Conservation (phyloP, 2,113 vertebrate genomes). For the Prionailurus bengalensis region DNA sequence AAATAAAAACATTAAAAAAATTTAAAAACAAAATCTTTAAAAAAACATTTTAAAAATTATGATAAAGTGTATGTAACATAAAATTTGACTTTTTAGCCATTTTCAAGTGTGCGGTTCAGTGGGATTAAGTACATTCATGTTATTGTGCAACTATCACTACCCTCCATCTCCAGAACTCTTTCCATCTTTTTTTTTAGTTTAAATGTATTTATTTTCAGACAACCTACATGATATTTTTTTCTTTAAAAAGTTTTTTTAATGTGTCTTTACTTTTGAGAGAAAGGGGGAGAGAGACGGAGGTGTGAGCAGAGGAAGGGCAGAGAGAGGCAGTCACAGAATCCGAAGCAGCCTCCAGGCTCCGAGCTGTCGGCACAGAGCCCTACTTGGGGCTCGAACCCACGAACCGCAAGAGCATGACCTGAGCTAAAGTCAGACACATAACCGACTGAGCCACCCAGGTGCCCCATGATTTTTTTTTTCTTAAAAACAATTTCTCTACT, state of each 20-base stretch:
- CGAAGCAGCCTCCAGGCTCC: no score
- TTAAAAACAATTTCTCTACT: neutral
- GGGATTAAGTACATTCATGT: neutral
- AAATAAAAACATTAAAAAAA: neutral
- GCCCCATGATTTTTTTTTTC: no score
- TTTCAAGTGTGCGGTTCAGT: neutral
- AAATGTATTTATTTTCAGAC: neutral
- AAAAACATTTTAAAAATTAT: neutral
- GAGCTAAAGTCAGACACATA: no score
- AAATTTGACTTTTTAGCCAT: neutral
- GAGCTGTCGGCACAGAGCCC: no score
- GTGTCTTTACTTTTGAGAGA: no score
- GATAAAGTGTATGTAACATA: neutral
- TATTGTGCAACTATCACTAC: neutral
- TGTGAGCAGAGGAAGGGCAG: no score
- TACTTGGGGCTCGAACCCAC: no score
- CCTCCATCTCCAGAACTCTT: neutral
- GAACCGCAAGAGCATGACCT: no score
- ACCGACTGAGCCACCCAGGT: no score
- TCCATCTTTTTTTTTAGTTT: neutral
- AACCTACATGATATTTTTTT: neutral
- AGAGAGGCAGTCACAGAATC: no score
- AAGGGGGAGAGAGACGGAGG: no score
- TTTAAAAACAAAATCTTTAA: neutral
- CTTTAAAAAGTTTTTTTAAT: neutral